Percentiles rank a stretch among this genome's conserved stretches.
phyloP scores from a whole-genome alignment of 2,888 invertebrate species.

The Drosophila atripex region DNA sequence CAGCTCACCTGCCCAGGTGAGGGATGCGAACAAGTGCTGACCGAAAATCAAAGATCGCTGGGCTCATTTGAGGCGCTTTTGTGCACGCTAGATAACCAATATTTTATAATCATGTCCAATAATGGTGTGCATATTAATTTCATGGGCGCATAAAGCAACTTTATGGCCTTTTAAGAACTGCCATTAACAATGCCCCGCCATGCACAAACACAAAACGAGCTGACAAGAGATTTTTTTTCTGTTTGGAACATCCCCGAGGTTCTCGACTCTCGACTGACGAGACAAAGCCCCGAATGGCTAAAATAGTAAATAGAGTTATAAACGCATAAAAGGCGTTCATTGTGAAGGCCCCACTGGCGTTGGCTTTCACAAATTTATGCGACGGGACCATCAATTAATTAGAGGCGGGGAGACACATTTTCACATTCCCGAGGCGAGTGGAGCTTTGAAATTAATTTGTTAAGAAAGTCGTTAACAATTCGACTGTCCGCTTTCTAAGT shows the following conservation, averaged over 20 bases:
- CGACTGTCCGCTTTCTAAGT: conserved; percentile 65
- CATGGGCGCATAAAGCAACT: conserved; percentile 74
- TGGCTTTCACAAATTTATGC: conserved; percentile 79
- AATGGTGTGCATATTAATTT: conserved; percentile 79
- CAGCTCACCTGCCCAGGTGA: conserved; percentile 4
- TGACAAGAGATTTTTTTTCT: conserved; percentile 48
- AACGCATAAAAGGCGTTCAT: conserved; percentile 70
- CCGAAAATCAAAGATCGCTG: conserved; percentile 62
- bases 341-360: conserved; percentile 65
- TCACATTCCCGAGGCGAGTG: conserved; percentile 51
- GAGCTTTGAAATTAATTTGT: conserved; percentile 65
- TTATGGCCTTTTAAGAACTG: conserved; percentile 79
- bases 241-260: conserved; percentile 9
- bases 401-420: conserved; percentile 58
- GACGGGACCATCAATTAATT: conserved; percentile 74
- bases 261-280: conserved; percentile 12
- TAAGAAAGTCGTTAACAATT: conserved; percentile 70
- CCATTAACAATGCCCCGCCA: conserved; percentile 70
- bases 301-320: conserved; percentile 78
- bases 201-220: conserved; percentile 75
- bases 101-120: conserved; percentile 80
- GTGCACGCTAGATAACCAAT: conserved; percentile 71
- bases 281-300: conserved; percentile 40
- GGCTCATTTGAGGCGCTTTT: conserved; percentile 66
- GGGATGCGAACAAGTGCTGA: conserved; percentile 58